Conservation (phyloP, 2,113 vertebrate species). For the Chiloscyllium plagiosum region DNA sequence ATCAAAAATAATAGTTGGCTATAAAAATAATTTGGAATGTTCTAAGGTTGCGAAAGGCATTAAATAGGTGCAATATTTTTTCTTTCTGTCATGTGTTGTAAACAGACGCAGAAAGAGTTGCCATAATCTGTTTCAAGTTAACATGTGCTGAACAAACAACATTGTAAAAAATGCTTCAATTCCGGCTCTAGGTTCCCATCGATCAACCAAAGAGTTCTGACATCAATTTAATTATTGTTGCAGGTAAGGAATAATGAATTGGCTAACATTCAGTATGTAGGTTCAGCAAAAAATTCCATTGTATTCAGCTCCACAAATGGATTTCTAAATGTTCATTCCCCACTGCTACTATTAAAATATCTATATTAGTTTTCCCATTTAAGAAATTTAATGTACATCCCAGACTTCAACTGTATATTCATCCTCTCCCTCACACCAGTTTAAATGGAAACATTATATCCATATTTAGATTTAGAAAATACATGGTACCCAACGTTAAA, state of each 20-base stretch:
- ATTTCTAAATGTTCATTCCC: not conserved
- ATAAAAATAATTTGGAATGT: not conserved
- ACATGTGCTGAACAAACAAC: constrained; percentile 23
- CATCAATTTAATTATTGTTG: constrained; percentile 18
- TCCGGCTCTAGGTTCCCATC: not conserved
- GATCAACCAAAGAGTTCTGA: constrained; percentile 20
- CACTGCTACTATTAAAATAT: not conserved
- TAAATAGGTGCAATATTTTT: not conserved
- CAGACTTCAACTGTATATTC: not conserved
- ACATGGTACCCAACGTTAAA: not conserved
- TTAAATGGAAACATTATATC: not conserved
- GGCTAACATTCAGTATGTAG: not conserved
- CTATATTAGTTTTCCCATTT: not conserved
- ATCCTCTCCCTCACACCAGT: not conserved
- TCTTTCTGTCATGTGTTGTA: not conserved
- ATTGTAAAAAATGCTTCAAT: not conserved
- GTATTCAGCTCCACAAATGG: not conserved
- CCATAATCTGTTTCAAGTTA: constrained; percentile 12
- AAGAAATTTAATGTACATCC: not conserved
- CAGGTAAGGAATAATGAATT: not conserved
- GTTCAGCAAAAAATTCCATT: constrained; percentile 19
- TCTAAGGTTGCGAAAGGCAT: not conserved
- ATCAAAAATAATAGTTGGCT: not conserved
- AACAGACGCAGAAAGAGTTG: not conserved
- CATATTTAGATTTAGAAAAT: not conserved